phyloP scores from a whole-genome alignment of 2,113 vertebrate genomes.

The Struthio camelus region DNA sequence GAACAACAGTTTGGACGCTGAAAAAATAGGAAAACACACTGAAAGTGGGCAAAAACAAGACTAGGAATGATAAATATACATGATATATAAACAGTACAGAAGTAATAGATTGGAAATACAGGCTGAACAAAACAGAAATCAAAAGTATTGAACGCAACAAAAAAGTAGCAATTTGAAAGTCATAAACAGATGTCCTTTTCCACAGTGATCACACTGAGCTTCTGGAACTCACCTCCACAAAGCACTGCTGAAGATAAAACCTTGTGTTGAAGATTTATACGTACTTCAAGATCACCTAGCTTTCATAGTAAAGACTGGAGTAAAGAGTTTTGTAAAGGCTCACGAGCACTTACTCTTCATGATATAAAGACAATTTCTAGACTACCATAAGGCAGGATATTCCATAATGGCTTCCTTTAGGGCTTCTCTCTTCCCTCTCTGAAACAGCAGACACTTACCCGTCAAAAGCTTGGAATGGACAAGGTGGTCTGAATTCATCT shows the following conservation, averaged over 20 bases:
- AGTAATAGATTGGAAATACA: not conserved
- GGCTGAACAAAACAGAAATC: not conserved
- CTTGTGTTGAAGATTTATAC: not conserved
- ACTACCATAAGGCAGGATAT: not conserved
- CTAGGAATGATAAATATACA: not conserved
- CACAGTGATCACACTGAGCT: rapidly evolving
- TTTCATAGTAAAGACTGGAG: not conserved
- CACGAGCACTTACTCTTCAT: not conserved
- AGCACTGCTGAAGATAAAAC: not conserved
- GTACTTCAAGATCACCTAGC: not conserved
- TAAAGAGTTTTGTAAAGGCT: not conserved
- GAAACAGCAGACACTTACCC: not conserved
- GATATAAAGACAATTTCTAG: not conserved
- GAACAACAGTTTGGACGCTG: not conserved
- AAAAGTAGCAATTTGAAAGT: not conserved
- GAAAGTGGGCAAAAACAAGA: not conserved
- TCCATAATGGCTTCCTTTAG: not conserved
- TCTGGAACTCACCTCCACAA: not conserved
- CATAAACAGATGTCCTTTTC: not conserved
- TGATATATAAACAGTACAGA: not conserved
- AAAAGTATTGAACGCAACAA: not conserved
- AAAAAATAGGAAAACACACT: not conserved
- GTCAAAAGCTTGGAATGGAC: not conserved
- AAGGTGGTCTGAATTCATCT: not conserved
- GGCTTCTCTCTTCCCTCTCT: not conserved